Conservation (phyloP, 1,140 invertebrate species). For the Neodiprion pinetum region DNA sequence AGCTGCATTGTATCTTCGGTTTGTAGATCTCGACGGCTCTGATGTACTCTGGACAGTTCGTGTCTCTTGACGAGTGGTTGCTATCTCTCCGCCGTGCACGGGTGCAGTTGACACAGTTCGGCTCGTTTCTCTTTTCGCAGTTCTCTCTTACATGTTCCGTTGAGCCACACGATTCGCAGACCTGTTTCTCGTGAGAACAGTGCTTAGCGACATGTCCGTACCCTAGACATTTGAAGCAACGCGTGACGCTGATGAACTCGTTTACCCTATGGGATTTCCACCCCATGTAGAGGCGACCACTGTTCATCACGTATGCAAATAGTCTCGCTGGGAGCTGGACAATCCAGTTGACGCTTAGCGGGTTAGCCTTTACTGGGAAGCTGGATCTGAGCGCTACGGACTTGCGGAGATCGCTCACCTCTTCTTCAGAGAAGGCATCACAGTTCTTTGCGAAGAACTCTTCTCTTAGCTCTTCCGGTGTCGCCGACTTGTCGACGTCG, state of each 20-base stretch:
- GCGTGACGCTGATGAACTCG: constrained; percentile 12
- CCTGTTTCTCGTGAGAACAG: neutral
- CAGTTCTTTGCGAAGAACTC: neutral
- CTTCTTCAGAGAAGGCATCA: neutral
- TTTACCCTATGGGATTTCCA: neutral
- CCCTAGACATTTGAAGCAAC: constrained; percentile 14
- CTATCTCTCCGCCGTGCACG: neutral
- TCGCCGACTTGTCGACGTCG: neutral
- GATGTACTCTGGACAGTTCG: constrained; percentile 4
- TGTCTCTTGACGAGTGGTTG: neutral
- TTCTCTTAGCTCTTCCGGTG: neutral
- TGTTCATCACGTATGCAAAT: neutral
- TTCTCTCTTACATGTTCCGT: neutral
- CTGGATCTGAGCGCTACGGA: neutral
- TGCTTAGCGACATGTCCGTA: constrained; percentile 13
- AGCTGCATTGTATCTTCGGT: neutral
- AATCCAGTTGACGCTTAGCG: neutral
- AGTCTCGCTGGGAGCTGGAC: neutral
- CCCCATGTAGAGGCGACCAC: neutral
- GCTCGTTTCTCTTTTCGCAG: neutral
- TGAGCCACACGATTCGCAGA: neutral
- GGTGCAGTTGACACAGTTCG: constrained; percentile 1
- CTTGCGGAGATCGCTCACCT: neutral
- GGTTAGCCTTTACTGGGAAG: neutral
- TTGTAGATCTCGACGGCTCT: constrained; percentile 7